Conservation (phyloP, 2,888 invertebrate genomes). For the Steromphala cineraria region DNA sequence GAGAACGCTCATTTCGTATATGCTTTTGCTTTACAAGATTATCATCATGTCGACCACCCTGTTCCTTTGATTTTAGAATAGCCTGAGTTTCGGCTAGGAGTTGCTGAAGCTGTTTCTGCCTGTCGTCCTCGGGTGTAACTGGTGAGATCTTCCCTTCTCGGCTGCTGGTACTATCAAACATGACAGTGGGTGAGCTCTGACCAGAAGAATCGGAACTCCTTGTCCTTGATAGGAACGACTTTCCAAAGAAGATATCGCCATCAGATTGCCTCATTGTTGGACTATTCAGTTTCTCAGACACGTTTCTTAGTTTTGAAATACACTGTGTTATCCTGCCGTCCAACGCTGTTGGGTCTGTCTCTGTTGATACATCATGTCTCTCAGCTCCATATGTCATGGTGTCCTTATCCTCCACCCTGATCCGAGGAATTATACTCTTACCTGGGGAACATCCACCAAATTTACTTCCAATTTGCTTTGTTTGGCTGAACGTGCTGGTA, state of each 20-base stretch:
- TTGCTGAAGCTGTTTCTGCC: conserved; percentile 49
- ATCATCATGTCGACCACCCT: background rate
- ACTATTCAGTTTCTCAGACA: conserved; percentile 68
- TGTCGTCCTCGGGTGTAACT: conserved; percentile 27
- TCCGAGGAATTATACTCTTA: background rate
- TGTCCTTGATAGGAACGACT: conserved; percentile 10
- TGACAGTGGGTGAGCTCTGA: background rate
- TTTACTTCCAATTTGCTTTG: conserved; percentile 36
- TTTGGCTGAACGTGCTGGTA: conserved; percentile 54
- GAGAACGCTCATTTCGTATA: conserved; percentile 25
- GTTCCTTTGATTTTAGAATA: conserved; percentile 43
- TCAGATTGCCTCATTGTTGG: conserved; percentile 46
- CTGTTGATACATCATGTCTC: conserved; percentile 51
- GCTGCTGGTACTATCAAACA: background rate
- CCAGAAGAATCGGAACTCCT: conserved; percentile 18
- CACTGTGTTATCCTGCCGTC: conserved; percentile 71
- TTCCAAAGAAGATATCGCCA: conserved; percentile 28
- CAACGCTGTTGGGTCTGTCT: conserved; percentile 53
- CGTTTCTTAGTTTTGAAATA: conserved; percentile 70
- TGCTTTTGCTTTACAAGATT: background rate
- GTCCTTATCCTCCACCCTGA: conserved; percentile 37
- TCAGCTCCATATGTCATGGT: conserved; percentile 46
- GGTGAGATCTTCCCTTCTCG: background rate
- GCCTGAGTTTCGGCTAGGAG: conserved; percentile 54
- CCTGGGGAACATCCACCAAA: conserved; percentile 28